A percentile compares a stretch with the other conserved stretches of the same genome.
Conservation (phyloP, 2,113 vertebrate genomes). For the Tauraco erythrolophus region DNA sequence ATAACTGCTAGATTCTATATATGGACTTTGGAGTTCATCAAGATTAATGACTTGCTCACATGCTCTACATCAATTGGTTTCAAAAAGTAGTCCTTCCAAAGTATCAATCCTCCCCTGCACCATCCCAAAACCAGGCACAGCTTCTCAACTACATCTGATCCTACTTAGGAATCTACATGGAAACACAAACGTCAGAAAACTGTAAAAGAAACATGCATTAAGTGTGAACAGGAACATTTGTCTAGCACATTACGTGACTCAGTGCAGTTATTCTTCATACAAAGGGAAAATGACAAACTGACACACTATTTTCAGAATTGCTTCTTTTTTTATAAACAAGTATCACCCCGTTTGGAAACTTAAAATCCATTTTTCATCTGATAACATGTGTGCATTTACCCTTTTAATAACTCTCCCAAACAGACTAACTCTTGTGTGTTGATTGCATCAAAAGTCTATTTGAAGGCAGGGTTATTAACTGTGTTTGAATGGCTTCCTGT, state of each 20-base stretch:
- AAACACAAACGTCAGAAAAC: slow-evolving; percentile 21
- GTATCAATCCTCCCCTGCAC: not conserved
- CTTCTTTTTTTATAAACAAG: not conserved
- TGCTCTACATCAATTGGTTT: not conserved
- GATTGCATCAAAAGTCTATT: not conserved
- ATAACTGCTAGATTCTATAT: not conserved
- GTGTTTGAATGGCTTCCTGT: not conserved
- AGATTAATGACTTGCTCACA: not conserved
- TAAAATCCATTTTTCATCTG: not conserved
- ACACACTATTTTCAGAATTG: not conserved
- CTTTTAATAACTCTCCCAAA: not conserved
- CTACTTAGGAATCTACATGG: slow-evolving; percentile 3
- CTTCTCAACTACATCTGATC: not conserved
- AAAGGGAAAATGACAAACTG: slow-evolving; percentile 34
- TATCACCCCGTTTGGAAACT: not conserved
- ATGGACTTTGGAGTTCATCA: not conserved
- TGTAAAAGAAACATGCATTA: slow-evolving; percentile 13
- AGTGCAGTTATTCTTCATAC: slow-evolving; percentile 29
- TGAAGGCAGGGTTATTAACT: not conserved
- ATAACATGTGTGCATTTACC: not conserved
- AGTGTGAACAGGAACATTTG: slow-evolving; percentile 29
- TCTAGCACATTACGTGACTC: slow-evolving; percentile 36
- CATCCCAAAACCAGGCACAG: not conserved
- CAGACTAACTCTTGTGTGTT: not conserved
- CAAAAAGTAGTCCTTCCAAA: not conserved